Base-by-base conservation (phyloP, 1,140 invertebrate genomes). In the Nasonia giraulti region DNA sequence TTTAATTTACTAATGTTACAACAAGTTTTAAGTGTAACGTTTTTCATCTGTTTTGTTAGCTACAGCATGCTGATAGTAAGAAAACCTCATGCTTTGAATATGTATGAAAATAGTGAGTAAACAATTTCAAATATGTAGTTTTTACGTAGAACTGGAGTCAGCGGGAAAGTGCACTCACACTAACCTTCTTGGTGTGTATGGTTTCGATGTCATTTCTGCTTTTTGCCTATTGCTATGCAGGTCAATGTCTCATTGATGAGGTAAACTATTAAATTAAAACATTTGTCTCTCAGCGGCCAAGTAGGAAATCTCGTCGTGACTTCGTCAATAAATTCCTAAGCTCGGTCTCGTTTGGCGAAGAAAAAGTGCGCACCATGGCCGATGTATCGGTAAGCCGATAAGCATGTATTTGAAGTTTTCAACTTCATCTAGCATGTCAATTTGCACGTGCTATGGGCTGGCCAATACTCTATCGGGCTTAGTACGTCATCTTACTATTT, bases 221-320 rank as follows among this genome's bases (percentile, higher is more conserved):
- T 6, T 77, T 77, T 23, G 20, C 75, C 20, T 77, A 77, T 44
- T 77, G 75, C 12, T 77, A 77, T 27, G 75, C 75, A 2, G 75
- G 75, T 12, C 75, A 77, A 31, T 77, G 75, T 17, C 75, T 77
- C 5, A 77, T 77, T 4, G 75, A 77, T n/a, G 75, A 77, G n/a
- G 75, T 74, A 74, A 74, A 44, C 17, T 66, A 66, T 20, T n/a
- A 66, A 17, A 74, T 4, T 27, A 0, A 74, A 74, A 74, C 3
- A 33, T 71, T 74, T 27, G 1, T 74, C 5, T 37, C 33, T 6
- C 33, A 37, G 5, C 33, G 33, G 33, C 33, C 33, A 37, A 37
- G 33, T 37, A 37, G 33, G 1, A 37, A 37, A 4, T 37, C 33
- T 6, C 33, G 33, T 3, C 33, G 5, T 5, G 33, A 37, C 5